Evolutionary conservation across 1,140 invertebrate genomes (phyloP).

Genomic region (Drosophila lacteicornis): DNA sequence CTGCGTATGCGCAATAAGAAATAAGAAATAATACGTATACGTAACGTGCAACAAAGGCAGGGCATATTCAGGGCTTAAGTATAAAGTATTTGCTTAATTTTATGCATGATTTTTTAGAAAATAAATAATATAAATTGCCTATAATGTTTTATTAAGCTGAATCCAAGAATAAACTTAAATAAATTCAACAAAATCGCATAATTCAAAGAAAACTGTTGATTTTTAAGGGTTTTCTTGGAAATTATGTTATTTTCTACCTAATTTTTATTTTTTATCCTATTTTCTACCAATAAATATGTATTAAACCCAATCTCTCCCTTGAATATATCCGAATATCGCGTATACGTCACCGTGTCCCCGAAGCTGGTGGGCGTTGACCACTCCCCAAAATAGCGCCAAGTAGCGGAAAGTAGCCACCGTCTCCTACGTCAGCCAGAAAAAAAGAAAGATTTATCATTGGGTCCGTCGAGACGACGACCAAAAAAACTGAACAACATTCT

Average conservation of each 20-base stretch:
- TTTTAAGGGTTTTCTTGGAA: too few relatives aligned
- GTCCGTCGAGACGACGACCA: conserved; percentile 3
- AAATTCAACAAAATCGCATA: too few relatives aligned
- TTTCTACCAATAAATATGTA: neutral
- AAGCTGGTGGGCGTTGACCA: conserved; percentile 27
- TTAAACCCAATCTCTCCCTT: neutral
- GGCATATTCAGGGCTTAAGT: too few relatives aligned
- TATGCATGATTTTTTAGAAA: too few relatives aligned
- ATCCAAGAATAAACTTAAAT: neutral
- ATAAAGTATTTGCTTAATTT: too few relatives aligned
- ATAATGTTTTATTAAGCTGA: too few relatives aligned
- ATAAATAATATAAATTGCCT: too few relatives aligned
- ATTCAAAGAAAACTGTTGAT: too few relatives aligned
- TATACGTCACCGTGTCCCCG: conserved; percentile 33
- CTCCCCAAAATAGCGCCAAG: conserved; percentile 2
- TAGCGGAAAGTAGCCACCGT: conserved; percentile 16
- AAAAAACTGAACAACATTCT: conserved; percentile 23
- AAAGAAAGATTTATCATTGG: conserved; percentile 41
- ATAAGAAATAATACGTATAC: conserved; percentile 1
- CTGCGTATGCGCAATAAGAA: conserved; percentile 33
- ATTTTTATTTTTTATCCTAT: neutral
- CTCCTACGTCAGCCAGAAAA: conserved; percentile 23
- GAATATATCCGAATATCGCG: conserved; percentile 25
- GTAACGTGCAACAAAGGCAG: neutral
- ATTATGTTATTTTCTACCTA: too few relatives aligned